Conservation (phyloP, 2,797 vertebrate genomes). For the Tarsius wallacei region DNA sequence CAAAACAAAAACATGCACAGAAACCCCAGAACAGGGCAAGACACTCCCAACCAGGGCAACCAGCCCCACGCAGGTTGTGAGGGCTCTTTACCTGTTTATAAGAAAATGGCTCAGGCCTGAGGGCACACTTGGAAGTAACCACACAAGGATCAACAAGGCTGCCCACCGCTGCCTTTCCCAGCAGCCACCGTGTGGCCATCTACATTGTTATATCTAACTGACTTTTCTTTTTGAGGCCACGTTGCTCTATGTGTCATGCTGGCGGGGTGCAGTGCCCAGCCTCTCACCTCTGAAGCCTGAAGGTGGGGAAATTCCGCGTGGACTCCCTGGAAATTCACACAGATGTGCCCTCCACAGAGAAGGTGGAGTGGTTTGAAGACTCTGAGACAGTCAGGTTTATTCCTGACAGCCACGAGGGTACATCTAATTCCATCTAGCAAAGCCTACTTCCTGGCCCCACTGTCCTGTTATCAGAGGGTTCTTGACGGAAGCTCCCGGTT, state of each 20-base stretch:
- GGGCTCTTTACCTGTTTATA: background rate
- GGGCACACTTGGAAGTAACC: background rate
- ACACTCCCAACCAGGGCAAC: background rate
- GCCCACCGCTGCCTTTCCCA: background rate
- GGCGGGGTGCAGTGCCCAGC: background rate
- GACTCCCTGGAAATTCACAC: background rate
- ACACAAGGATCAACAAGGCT: background rate
- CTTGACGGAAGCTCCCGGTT: background rate
- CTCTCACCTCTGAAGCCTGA: background rate
- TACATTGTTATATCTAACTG: background rate
- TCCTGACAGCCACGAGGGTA: background rate
- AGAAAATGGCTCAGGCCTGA: background rate
- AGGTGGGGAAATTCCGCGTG: background rate
- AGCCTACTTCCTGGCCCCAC: background rate
- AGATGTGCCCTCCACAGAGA: background rate
- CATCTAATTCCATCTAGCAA: conserved; percentile 30
- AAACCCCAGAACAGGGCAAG: background rate
- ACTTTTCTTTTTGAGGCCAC: background rate
- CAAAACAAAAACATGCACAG: background rate
- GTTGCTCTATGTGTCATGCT: background rate
- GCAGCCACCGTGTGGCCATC: background rate
- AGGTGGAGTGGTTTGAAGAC: background rate
- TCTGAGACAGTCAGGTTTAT: background rate
- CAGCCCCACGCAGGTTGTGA: background rate
- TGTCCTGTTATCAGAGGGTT: background rate